Evolutionary conservation across 2,888 invertebrate genomes (phyloP).

Genomic region (Hypolimnas misippus): DNA sequence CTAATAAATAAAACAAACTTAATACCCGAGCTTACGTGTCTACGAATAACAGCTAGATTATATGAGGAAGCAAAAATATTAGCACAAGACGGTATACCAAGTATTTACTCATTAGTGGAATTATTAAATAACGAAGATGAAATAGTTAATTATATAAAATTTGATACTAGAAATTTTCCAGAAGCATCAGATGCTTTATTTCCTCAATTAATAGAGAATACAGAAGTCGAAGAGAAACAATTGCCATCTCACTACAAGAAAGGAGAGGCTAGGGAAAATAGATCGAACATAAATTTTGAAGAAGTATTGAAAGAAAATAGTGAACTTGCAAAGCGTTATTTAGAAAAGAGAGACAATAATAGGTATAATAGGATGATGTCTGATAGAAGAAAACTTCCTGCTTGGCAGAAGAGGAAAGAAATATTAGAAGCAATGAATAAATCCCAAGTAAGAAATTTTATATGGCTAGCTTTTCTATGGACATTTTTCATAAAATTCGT

Average conservation of each 20-base stretch:
- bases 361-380: constrained; percentile 87
- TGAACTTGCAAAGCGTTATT: constrained; percentile 85
- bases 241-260: constrained; percentile 87
- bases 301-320: constrained; percentile 85
- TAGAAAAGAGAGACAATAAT: constrained; percentile 83
- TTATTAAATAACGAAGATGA: constrained; percentile 88
- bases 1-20: constrained; percentile 82
- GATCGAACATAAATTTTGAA: constrained; percentile 76
- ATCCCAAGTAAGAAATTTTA: constrained; percentile 76
- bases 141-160: constrained; percentile 84
- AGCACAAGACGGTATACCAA: constrained; percentile 88
- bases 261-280: constrained; percentile 83
- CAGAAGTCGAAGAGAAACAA: constrained; percentile 52
- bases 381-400: constrained; percentile 86
- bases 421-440: constrained; percentile 86
- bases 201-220: constrained; percentile 80
- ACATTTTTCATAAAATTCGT: too few relatives aligned
- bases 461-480: too few relatives aligned
- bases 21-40: constrained; percentile 85
- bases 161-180: constrained; percentile 79
- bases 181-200: constrained; percentile 84
- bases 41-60: constrained; percentile 87
- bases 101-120: constrained; percentile 89
- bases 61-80: constrained; percentile 87
- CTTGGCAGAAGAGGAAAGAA: constrained; percentile 87